Evolutionary conservation across 2,888 invertebrate species (phyloP), one percentile per base, ranked within the genome.

Genomic region (Netelia virgata): DNA sequence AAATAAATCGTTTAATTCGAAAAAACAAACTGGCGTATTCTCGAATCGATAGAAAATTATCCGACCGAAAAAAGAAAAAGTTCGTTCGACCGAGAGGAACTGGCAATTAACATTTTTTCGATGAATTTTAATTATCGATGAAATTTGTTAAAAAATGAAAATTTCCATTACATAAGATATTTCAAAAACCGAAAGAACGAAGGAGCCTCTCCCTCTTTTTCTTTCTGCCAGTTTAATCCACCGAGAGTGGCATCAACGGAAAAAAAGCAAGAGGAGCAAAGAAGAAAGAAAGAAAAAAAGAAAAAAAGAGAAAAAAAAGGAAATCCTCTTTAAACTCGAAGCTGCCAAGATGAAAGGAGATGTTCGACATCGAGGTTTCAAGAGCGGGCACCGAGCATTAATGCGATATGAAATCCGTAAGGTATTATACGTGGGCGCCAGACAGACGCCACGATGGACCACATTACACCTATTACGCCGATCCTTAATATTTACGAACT

Each of bases 271-370:
- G 28, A 28, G 3, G 6, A 28, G 28, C 28, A 73, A 18, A 43
- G 16, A 64, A 28, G 43, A 73, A 73, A 43, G 23, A 53, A 11
- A 36, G 18, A 64, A 9, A 28, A 41, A 20, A 69, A n/a, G n/a
- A n/a, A n/a, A n/a, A n/a, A n/a, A n/a, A n/a, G 43, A 69, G 69
- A 57, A 28, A 36, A 66, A 43, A 36, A 69, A 47, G 50, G 75
- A 75, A 79, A 83, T 75, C 83, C 70, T 57, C 75, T 83, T 83
- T 61, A 78, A 83, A 80, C 75, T 79, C 61, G 72, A 72, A 50
- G 79, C 72, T 76, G 66, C 79, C 75, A 64, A 83, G 83, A 83
- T 83, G 83, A 83, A 83, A 83, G 80, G 83, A 79, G 83, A 83
- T 83, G 53, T 83, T 80, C 75, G 83, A 83, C 76, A 59, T 83